Conservation (phyloP, 1,140 invertebrate genomes). For the Cydia splendana region DNA sequence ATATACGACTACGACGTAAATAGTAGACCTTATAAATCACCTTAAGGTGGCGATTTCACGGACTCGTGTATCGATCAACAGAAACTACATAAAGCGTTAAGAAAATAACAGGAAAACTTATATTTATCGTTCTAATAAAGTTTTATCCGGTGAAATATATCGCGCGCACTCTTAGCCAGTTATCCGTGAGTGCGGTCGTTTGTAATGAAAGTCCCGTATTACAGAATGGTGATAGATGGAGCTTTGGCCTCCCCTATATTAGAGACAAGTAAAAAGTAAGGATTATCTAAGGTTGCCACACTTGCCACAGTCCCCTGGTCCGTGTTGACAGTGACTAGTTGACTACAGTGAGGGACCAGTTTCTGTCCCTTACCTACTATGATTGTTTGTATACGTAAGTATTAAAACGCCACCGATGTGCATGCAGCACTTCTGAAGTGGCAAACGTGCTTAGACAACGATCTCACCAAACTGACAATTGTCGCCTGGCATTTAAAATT, state of each 20-base stretch:
- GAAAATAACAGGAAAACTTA: conserved; percentile 6
- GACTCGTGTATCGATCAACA: not conserved
- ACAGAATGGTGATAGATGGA: conserved; percentile 44
- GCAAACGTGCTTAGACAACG: no score
- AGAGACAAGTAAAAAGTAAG: not conserved
- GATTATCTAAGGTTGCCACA: not conserved
- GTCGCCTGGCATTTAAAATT: no score
- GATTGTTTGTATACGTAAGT: no score
- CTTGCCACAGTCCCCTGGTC: not conserved
- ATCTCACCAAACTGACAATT: no score
- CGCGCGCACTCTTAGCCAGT: conserved; percentile 26
- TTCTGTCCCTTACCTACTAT: not conserved
- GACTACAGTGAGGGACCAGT: not conserved
- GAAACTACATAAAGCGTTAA: not conserved
- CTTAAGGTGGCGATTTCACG: not conserved
- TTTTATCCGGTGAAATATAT: conserved; percentile 32
- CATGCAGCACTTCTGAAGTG: no score
- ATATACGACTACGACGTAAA: no score
- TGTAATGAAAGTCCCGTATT: conserved; percentile 31
- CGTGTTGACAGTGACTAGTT: not conserved
- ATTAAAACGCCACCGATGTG: no score
- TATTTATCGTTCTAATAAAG: conserved; percentile 13
- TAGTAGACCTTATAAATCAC: no score
- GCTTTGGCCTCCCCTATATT: not conserved
- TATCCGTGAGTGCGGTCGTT: conserved; percentile 31